Conservation (phyloP, 2,113 vertebrate genomes). For the Protomyctophum bolini region DNA sequence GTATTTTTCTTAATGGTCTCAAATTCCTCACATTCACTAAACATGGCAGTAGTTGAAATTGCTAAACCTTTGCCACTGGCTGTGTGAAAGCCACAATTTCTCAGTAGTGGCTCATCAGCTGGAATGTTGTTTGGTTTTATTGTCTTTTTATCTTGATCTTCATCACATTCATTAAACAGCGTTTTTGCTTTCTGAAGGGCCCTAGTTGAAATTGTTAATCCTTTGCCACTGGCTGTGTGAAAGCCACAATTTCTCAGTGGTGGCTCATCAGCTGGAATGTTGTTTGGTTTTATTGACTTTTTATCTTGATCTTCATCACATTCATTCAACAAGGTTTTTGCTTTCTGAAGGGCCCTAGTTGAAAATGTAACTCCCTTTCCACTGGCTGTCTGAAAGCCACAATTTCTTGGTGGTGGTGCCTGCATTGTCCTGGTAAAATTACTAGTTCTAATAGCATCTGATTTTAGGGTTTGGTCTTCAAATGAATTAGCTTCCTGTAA, state of each 20-base stretch:
- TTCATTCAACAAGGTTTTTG: slow-evolving; percentile 70
- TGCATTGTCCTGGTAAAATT: background rate
- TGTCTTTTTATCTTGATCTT: background rate
- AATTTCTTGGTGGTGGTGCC: slow-evolving; percentile 17
- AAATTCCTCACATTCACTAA: slow-evolving; percentile 70
- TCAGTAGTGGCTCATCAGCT: background rate
- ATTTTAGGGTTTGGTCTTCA: slow-evolving; percentile 18
- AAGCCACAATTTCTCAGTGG: slow-evolving; percentile 68
- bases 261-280: no score
- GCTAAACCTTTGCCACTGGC: background rate
- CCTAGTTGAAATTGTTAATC: slow-evolving; percentile 75
- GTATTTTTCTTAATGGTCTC: no score
- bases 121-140: no score
- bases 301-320: slow-evolving; percentile 45
- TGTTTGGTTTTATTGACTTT: no score
- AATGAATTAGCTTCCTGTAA: slow-evolving; percentile 72
- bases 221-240: slow-evolving; percentile 82
- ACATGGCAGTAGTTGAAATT: slow-evolving; percentile 76
- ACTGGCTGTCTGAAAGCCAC: slow-evolving; percentile 83
- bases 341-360: slow-evolving; percentile 76
- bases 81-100: slow-evolving; percentile 4
- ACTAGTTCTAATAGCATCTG: background rate
- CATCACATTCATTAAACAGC: slow-evolving; percentile 75
- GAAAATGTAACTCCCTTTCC: slow-evolving; percentile 79
- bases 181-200: slow-evolving; percentile 59